phyloP scores from a whole-genome alignment of 2,888 invertebrate genomes.

The Choreutis nemorana region DNA sequence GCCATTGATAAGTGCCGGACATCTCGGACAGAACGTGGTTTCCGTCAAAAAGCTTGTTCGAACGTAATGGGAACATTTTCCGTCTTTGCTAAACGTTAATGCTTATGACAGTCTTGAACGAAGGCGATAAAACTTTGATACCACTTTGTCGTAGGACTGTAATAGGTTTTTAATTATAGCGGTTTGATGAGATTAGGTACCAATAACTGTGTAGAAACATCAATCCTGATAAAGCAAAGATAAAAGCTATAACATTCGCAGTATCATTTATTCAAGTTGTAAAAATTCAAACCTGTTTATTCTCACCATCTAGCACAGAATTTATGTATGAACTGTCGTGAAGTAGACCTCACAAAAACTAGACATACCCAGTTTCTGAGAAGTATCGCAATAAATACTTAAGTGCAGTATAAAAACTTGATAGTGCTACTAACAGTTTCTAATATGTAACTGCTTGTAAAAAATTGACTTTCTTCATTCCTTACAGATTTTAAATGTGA shows the following conservation, averaged over 20 bases:
- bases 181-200: conserved; percentile 1
- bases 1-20: too few species aligned
- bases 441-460: too few species aligned
- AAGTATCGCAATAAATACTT: conserved; percentile 25
- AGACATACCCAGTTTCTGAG: conserved; percentile 24
- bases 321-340: conserved; percentile 26
- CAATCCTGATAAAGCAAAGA: conserved; percentile 12
- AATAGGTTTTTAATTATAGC: conserved; percentile 4
- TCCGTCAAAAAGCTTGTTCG: conserved; percentile 10
- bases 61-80: conserved; percentile 10
- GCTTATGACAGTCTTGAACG: conserved; percentile 5
- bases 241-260: conserved; percentile 2
- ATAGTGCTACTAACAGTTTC: conserved; percentile 24
- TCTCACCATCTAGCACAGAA: too few species aligned
- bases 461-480: too few species aligned
- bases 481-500: conserved; percentile 4
- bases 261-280: conserved; percentile 16
- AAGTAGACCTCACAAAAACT: conserved; percentile 28
- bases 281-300: conserved; percentile 30
- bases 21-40: too few species aligned
- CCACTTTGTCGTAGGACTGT: conserved; percentile 1
- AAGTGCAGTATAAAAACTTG: conserved; percentile 22
- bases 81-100: too few species aligned
- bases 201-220: conserved; percentile 6
- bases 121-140: conserved; percentile 4